Evolutionary conservation across 1,140 invertebrate species (phyloP).

Genomic region (Oryctes rhinoceros): DNA sequence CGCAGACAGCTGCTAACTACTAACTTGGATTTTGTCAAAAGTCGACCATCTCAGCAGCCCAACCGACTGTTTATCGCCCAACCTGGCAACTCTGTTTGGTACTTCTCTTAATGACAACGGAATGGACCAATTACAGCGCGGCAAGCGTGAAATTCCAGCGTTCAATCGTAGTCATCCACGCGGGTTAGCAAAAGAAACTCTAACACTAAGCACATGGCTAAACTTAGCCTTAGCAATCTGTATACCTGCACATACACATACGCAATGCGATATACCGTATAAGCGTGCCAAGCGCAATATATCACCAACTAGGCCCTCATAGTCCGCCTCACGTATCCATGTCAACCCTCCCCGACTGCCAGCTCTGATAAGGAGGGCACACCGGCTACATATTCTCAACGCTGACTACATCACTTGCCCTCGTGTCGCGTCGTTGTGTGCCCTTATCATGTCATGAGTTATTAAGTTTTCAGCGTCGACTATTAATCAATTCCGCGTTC

Average conservation of each 20-base stretch:
- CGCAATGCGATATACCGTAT: background rate
- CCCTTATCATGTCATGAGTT: conserved; percentile 18
- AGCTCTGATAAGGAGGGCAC: background rate
- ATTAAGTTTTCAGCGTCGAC: conserved; percentile 13
- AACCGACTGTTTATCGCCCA: too few relatives aligned
- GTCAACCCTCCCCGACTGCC: background rate
- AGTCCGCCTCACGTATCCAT: background rate
- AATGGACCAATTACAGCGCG: too few relatives aligned
- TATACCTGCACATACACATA: background rate
- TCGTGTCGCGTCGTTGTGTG: background rate
- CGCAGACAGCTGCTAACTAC: too few relatives aligned
- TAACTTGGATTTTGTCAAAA: too few relatives aligned
- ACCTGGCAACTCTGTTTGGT: too few relatives aligned
- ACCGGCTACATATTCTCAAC: background rate
- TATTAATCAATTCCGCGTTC: conserved; percentile 2
- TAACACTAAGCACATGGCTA: too few relatives aligned
- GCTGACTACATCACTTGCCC: conserved; percentile 2
- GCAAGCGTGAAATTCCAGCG: too few relatives aligned
- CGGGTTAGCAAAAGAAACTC: too few relatives aligned
- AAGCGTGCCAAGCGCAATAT: background rate
- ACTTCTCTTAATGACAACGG: too few relatives aligned
- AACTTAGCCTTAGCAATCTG: too few relatives aligned
- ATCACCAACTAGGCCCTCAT: background rate
- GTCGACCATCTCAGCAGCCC: too few relatives aligned
- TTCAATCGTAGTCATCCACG: too few relatives aligned